Conservation (phyloP, 2,888 invertebrate species). For the Chrysina gloriosa region DNA sequence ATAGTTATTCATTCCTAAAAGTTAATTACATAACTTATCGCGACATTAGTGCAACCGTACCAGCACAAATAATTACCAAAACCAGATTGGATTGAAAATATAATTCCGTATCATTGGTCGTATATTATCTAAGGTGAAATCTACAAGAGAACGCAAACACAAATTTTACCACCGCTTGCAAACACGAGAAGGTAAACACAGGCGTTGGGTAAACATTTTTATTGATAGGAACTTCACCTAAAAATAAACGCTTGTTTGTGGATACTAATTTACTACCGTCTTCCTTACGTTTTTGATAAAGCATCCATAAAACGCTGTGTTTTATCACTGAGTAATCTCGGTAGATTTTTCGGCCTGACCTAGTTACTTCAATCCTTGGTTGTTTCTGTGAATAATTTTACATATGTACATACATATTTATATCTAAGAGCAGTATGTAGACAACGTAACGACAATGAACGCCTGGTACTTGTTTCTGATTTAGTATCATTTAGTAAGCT, state of each 20-base stretch:
- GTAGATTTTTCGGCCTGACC: not conserved
- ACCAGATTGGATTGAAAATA: too few relatives aligned
- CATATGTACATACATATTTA: too few relatives aligned
- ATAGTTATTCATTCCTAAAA: too few relatives aligned
- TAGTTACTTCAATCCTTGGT: not conserved
- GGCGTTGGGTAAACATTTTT: not conserved
- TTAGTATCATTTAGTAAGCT: too few relatives aligned
- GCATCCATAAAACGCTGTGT: not conserved
- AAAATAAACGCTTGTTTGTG: constrained; percentile 4
- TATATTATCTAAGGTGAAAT: too few relatives aligned
- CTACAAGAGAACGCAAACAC: not conserved
- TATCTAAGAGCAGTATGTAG: too few relatives aligned
- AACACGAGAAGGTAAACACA: not conserved
- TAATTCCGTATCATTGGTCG: too few relatives aligned
- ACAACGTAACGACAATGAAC: too few relatives aligned
- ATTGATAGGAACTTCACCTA: not conserved
- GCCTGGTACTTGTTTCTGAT: too few relatives aligned
- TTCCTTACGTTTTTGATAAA: constrained; percentile 20
- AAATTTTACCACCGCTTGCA: not conserved
- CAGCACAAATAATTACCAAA: too few relatives aligned
- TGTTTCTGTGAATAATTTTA: not conserved
- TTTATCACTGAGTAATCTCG: not conserved
- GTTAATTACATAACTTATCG: too few relatives aligned
- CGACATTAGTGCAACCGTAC: too few relatives aligned
- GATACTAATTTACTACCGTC: constrained; percentile 15